A percentile compares a stretch with the other conserved stretches of the same genome.
Evolutionary conservation across 2,797 vertebrate genomes (phyloP).

Genomic region (Pangasius larnaudii): DNA sequence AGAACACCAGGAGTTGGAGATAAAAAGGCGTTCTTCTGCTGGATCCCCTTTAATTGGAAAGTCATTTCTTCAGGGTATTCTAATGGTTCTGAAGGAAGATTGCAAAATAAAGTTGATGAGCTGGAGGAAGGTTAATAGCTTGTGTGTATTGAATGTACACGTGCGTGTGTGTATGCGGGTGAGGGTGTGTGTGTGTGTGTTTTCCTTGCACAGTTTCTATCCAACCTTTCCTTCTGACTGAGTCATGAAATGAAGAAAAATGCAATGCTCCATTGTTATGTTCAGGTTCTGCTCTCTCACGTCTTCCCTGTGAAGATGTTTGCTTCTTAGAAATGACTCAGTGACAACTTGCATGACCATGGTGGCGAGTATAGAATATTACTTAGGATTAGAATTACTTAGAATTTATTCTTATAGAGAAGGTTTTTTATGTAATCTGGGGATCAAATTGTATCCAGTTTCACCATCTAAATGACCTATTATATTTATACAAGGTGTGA

Average conservation of each 20-base stretch:
- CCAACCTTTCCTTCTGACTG: slow-evolving; percentile 84
- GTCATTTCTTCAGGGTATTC: slow-evolving; percentile 99
- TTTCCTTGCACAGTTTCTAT: slow-evolving; percentile 74
- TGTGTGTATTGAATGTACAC: slow-evolving; percentile 74
- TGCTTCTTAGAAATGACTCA: background rate
- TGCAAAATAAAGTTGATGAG: slow-evolving; percentile 99
- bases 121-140: slow-evolving; percentile 96
- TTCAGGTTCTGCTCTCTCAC: slow-evolving; percentile 56
- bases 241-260: slow-evolving; percentile 84
- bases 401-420: background rate
- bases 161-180: slow-evolving; percentile 20
- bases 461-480: background rate
- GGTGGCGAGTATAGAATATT: background rate
- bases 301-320: slow-evolving; percentile 60
- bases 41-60: slow-evolving; percentile 99
- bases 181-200: slow-evolving; percentile 34
- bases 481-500: background rate
- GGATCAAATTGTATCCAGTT: background rate
- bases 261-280: slow-evolving; percentile 76
- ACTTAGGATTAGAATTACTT: too few species aligned
- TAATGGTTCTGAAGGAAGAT: slow-evolving; percentile 99
- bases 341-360: background rate
- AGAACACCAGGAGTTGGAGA: slow-evolving; percentile 96
- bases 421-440: background rate
- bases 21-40: slow-evolving; percentile 92